These are phyloP conservation scores for Panorpa germanica DNA, from an alignment of 2,888 invertebrate genomes.

Conservation along the genomic window DNA sequence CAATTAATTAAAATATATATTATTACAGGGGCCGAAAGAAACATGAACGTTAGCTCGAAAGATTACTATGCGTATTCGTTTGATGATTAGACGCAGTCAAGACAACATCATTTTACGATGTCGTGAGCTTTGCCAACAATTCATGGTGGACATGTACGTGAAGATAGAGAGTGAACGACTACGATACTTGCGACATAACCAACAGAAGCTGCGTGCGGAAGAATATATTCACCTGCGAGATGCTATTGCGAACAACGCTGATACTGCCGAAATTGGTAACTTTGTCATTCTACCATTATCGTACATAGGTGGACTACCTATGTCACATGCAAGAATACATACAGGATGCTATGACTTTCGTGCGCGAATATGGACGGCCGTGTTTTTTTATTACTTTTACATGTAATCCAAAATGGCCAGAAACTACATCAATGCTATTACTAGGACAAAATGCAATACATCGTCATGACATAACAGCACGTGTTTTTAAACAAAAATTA, in stretches of 20 bases:
- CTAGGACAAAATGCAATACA: too few relatives aligned
- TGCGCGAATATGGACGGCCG: too few relatives aligned
- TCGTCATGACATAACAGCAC: too few relatives aligned
- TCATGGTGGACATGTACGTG: conserved; percentile 19
- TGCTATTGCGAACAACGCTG: conserved; percentile 15
- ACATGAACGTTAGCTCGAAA: conserved; percentile 14
- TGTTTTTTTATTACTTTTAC: too few relatives aligned
- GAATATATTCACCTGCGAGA: conserved; percentile 19
- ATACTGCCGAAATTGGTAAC: conserved; percentile 13
- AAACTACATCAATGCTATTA: too few relatives aligned
- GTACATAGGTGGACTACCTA: too few relatives aligned
- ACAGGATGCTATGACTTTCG: too few relatives aligned
- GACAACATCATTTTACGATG: conserved; percentile 14
- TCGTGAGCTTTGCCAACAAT: conserved; percentile 17
- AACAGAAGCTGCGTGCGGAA: conserved; percentile 16
- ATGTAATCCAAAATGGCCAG: too few relatives aligned
- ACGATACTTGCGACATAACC: conserved; percentile 16
- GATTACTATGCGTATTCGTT: conserved; percentile 15
- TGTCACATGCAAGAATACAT: too few relatives aligned
- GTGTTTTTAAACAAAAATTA: too few relatives aligned
- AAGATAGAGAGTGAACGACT: conserved; percentile 20
- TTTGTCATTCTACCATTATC: too few relatives aligned
- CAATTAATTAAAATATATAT: conserved; percentile 9
- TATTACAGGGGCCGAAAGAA: conserved; percentile 10
- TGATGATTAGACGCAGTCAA: conserved; percentile 13